A percentile compares a stretch with the other conserved stretches of the same genome.
Evolutionary conservation across 2,888 invertebrate species (phyloP).

Genomic region (Apoda limacodes): DNA sequence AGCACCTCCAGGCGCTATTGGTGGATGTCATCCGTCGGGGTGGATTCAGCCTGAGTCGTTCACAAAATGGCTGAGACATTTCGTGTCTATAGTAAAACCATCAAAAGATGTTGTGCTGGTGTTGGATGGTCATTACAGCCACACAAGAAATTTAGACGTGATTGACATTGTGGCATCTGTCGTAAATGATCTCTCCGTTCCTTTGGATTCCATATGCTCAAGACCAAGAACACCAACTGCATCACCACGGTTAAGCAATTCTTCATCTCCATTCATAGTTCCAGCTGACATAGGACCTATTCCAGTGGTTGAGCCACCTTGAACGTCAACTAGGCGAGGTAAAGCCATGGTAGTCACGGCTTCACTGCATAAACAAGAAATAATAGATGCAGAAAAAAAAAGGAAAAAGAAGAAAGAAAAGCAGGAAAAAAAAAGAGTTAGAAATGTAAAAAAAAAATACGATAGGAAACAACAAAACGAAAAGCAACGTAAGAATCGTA

Average conservation of each 20-base stretch:
- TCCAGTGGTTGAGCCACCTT: no score
- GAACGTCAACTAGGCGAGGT: no score
- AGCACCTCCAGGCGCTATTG: no score
- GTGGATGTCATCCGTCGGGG: no score
- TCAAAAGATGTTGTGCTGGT: constrained; percentile 19
- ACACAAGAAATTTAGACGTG: constrained; percentile 17
- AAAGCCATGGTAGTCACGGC: no score
- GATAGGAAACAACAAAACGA: constrained; percentile 5
- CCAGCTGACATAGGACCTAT: no score
- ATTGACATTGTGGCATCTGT: constrained; percentile 18
- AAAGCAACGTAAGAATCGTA: constrained; percentile 1
- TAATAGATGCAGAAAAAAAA: no score
- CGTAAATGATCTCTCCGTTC: constrained; percentile 8
- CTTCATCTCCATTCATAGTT: no score
- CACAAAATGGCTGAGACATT: constrained; percentile 31
- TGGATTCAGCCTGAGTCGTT: no score
- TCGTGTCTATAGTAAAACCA: constrained; percentile 22
- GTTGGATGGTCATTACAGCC: constrained; percentile 22
- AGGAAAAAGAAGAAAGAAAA: constrained; percentile 4
- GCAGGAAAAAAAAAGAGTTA: constrained; percentile 1
- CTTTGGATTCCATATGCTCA: no score
- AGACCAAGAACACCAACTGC: constrained; percentile 3
- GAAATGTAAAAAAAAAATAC: no score
- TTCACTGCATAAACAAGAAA: constrained; percentile 10
- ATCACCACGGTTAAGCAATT: no score